Evolutionary conservation across 2,888 invertebrate species (phyloP).

Genomic region (Syritta pipiens): DNA sequence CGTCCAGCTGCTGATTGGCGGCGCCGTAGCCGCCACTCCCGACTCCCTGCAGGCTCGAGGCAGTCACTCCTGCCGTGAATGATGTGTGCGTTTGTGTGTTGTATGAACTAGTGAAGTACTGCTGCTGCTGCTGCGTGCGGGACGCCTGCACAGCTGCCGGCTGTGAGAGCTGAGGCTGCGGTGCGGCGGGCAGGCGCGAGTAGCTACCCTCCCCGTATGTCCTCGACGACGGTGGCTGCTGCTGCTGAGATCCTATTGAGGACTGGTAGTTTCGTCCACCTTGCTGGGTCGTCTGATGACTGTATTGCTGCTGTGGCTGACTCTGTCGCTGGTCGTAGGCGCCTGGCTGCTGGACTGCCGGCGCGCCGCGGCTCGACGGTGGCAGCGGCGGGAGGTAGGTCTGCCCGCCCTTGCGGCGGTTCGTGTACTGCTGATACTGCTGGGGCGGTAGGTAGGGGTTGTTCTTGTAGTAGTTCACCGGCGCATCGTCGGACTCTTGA

Average conservation of each 20-base stretch:
- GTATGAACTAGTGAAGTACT: constrained; percentile 74
- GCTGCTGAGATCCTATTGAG: constrained; percentile 69
- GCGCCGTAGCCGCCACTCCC: constrained; percentile 53
- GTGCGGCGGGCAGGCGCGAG: constrained; percentile 71
- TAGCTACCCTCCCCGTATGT: constrained; percentile 78
- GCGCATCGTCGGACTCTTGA: constrained; percentile 74
- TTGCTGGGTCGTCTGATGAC: constrained; percentile 70
- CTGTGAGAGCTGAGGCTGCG: constrained; percentile 36
- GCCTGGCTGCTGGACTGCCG: constrained; percentile 72
- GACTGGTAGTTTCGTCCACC: constrained; percentile 73
- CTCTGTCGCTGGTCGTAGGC: constrained; percentile 38
- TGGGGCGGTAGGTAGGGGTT: constrained; percentile 78
- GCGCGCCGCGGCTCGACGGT: constrained; percentile 71
- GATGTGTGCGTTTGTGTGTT: constrained; percentile 70
- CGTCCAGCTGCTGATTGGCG: constrained; percentile 34
- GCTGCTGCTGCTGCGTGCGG: constrained; percentile 56
- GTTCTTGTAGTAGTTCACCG: constrained; percentile 77
- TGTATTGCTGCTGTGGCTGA: constrained; percentile 64
- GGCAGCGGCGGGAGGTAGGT: constrained; percentile 77
- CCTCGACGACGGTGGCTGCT: constrained; percentile 70
- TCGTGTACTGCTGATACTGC: constrained; percentile 72
- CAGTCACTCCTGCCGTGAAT: constrained; percentile 56
- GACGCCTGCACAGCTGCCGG: constrained; percentile 68
- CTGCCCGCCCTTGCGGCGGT: constrained; percentile 75
- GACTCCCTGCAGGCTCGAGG: constrained; percentile 65